Percentiles rank a stretch among this genome's conserved stretches.
Conservation (phyloP, 2,888 invertebrate genomes). For the Helobdella robusta region DNA sequence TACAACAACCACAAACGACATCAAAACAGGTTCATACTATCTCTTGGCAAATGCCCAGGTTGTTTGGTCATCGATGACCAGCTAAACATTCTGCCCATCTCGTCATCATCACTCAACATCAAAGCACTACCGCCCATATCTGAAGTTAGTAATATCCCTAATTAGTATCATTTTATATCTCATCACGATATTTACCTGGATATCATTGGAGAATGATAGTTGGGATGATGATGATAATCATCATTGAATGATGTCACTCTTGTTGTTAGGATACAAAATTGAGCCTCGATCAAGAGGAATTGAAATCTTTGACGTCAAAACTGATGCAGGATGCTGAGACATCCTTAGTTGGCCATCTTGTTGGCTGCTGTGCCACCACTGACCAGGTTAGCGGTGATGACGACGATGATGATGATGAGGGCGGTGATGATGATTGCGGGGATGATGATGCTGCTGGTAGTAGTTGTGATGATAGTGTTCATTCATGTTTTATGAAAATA, state of each 20-base stretch:
- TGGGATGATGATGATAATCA: no score
- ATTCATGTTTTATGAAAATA: no score
- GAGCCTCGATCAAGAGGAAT: slow-evolving; percentile 8
- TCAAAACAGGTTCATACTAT: slow-evolving; percentile 77
- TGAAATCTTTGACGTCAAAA: slow-evolving; percentile 51
- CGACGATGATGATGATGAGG: not conserved
- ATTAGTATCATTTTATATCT: not conserved
- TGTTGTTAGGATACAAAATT: not conserved
- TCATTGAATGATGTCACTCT: no score
- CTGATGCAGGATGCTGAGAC: slow-evolving; percentile 70
- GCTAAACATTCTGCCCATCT: slow-evolving; percentile 79
- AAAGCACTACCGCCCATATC: slow-evolving; percentile 57
- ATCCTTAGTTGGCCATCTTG: slow-evolving; percentile 77
- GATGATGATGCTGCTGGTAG: no score
- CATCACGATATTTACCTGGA: not conserved
- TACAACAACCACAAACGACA: slow-evolving; percentile 46
- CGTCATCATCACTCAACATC: slow-evolving; percentile 74
- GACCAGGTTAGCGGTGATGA: slow-evolving; percentile 63
- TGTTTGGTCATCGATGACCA: slow-evolving; percentile 91
- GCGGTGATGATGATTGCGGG: not conserved
- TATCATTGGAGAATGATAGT: not conserved
- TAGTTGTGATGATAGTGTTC: no score
- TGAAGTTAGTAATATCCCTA: slow-evolving; percentile 36
- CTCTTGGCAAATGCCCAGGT: slow-evolving; percentile 71
- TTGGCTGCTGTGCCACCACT: slow-evolving; percentile 78